phyloP scores from a whole-genome alignment of 2,888 invertebrate genomes.

The Eugnorisma glareosa region DNA sequence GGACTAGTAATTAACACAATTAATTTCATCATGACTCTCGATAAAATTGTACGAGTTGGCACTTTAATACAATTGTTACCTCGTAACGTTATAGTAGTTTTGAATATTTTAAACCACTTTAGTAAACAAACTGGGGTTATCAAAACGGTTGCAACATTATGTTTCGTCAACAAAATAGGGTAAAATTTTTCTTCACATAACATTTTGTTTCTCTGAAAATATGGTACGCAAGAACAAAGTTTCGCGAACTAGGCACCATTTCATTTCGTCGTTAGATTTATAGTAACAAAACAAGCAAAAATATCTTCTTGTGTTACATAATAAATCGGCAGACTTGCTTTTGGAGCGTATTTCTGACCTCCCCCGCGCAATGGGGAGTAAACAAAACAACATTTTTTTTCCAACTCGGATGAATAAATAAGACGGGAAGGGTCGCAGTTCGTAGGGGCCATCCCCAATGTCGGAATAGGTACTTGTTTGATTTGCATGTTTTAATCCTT shows the following conservation, averaged over 20 bases:
- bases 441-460: slow-evolving; percentile 82
- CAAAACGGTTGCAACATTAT: slow-evolving; percentile 1
- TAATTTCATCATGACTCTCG: slow-evolving; percentile 55
- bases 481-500: slow-evolving; percentile 90
- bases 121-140: slow-evolving; percentile 14
- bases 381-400: slow-evolving; percentile 89
- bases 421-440: slow-evolving; percentile 84
- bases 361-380: slow-evolving; percentile 80
- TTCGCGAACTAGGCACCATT: slow-evolving; percentile 57
- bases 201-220: slow-evolving; percentile 11
- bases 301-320: slow-evolving; percentile 77
- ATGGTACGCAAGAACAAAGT: slow-evolving; percentile 27
- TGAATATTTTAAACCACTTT: slow-evolving; percentile 51
- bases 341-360: slow-evolving; percentile 79
- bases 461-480: slow-evolving; percentile 85
- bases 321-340: slow-evolving; percentile 81
- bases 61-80: slow-evolving; percentile 58
- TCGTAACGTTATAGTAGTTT: slow-evolving; percentile 44
- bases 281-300: slow-evolving; percentile 81
- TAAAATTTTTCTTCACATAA: slow-evolving; percentile 7
- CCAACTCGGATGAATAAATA: slow-evolving; percentile 89
- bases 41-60: slow-evolving; percentile 55
- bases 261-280: slow-evolving; percentile 73
- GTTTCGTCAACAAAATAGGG: neutral
- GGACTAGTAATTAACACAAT: slow-evolving; percentile 53